These are phyloP conservation scores for Amblyornis subalaris DNA, from an alignment of 2,113 vertebrate genomes.

Conservation along the genomic window DNA sequence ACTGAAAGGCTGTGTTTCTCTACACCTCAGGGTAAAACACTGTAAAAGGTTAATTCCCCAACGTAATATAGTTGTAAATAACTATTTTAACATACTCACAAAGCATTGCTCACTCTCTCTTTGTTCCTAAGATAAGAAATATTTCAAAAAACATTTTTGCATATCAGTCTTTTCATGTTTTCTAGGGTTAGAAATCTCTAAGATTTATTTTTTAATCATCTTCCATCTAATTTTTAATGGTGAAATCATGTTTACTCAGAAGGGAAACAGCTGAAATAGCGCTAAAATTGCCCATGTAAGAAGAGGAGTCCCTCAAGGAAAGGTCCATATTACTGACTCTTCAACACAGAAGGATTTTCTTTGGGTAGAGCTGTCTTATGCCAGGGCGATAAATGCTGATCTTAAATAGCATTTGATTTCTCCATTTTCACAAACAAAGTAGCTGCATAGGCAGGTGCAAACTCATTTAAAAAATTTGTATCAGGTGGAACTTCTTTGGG, in stretches of 20 bases:
- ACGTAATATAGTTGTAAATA: neutral
- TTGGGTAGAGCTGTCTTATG: neutral
- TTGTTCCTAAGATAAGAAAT: neutral
- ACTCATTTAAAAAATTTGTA: neutral
- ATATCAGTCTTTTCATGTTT: neutral
- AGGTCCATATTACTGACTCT: neutral
- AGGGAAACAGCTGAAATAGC: neutral
- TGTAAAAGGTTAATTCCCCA: neutral
- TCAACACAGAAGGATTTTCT: neutral
- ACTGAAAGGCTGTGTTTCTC: neutral
- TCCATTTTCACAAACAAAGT: neutral
- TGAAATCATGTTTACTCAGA: neutral
- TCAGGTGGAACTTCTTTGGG: neutral
- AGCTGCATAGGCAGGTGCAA: neutral
- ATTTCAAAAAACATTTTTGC: neutral
- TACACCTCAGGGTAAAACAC: neutral
- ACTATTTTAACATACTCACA: neutral
- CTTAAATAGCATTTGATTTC: neutral
- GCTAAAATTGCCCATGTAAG: neutral
- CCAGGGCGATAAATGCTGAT: neutral
- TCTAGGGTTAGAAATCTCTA: neutral
- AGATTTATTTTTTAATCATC: neutral
- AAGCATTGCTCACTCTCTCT: neutral
- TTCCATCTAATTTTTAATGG: neutral
- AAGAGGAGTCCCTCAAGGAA: neutral